A percentile compares a stretch with the other conserved stretches of the same genome.
These are phyloP conservation scores for Nomada flava DNA, from an alignment of 2,888 invertebrate genomes.

Conservation along the genomic window DNA sequence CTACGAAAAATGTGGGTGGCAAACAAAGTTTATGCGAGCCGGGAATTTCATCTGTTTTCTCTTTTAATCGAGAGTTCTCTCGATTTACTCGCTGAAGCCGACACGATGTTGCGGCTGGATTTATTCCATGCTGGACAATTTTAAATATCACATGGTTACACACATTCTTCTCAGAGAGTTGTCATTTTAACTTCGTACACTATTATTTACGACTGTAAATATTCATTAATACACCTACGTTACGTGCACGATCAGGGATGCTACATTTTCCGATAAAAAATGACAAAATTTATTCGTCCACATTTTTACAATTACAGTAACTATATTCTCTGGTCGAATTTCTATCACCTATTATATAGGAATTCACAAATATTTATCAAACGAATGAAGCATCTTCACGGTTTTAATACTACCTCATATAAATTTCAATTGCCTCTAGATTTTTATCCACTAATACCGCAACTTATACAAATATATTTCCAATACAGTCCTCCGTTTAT, in stretches of 20 bases:
- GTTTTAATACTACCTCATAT: no score
- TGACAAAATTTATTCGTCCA: background rate
- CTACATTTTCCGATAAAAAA: background rate
- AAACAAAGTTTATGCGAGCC: background rate
- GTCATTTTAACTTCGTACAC: background rate
- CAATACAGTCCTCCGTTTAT: no score
- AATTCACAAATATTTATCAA: no score
- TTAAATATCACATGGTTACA: conserved; percentile 27
- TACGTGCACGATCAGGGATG: background rate
- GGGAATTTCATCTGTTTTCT: conserved; percentile 12
- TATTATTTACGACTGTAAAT: background rate
- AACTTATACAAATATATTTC: no score
- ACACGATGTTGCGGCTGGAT: background rate
- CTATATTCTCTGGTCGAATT: no score
- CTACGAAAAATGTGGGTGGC: conserved; percentile 11
- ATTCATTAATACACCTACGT: background rate
- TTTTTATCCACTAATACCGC: no score
- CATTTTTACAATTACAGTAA: background rate
- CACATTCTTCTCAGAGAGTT: background rate
- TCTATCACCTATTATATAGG: no score
- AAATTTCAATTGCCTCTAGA: no score
- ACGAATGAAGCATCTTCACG: no score
- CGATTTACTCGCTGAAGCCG: conserved; percentile 4
- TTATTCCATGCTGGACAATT: conserved; percentile 13
- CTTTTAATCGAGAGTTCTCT: conserved; percentile 25